Evolutionary conservation across 2,113 vertebrate genomes (phyloP), one percentile per base, ranked within the genome.

Genomic region (Protobothrops flavoviridis): DNA sequence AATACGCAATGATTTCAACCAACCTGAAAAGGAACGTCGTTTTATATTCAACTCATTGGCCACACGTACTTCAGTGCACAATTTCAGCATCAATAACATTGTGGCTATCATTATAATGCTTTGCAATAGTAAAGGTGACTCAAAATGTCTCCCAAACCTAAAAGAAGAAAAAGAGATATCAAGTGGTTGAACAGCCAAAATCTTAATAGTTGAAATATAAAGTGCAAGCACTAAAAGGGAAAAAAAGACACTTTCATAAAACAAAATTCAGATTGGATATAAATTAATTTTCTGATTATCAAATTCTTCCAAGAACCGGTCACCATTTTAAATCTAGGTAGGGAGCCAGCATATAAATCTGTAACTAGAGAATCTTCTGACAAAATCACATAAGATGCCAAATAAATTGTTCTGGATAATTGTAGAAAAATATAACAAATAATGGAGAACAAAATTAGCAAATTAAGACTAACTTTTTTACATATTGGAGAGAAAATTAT

Each of bases 31-130:
- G 92, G 98, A 97, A 52, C 99, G 99, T 0, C 98, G 98, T 48
- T 98, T 98, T 89, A 98, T 96, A 87, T 97, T 98, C 93, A 99
- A 97, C 94, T 99, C 99, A 0, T 97, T 97, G 94, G 98, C 97
- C 97, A 98, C 97, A 0, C 98, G 98, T 92, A 99, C 98, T 88
- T 97, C 97, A 23, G 99, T 99, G 97, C 99, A 99, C 89, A 99
- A 97, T 94, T 98, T 98, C 96, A 99, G 97, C 99, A 99, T 99
- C 96, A 98, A 96, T 86, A 99, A 97, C 99, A 99, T 99, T 86
- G 99, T 99, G 87, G 97, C 94, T 93, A 99, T 99, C 99, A 99
- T 99, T 96, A 99, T 98, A 91, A 99, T 97, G 96, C 99, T 99
- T 96, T 99, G 99, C 98, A 98, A 99, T 90, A 99, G 94, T 50